Evolutionary conservation across 2,888 invertebrate species (phyloP).

Genomic region (Hedychridium roseum): DNA sequence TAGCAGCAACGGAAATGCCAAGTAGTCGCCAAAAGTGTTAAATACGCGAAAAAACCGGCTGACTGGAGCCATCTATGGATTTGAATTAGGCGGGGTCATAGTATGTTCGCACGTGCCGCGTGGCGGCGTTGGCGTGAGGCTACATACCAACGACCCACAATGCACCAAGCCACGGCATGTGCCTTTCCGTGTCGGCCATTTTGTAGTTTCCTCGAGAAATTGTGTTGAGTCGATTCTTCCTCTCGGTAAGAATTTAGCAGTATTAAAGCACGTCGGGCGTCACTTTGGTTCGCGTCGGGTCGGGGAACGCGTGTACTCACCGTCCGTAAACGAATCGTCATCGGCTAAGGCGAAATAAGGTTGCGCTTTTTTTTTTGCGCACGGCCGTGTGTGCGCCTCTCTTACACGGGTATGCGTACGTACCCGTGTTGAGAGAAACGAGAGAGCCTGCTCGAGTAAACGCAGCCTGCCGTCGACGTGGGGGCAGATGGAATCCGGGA

Average conservation of each 20-base stretch:
- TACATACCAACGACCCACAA: constrained; percentile 61
- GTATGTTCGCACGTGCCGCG: too few relatives aligned
- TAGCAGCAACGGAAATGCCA: too few relatives aligned
- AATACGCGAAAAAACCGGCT: too few relatives aligned
- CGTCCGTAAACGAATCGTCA: constrained; percentile 30
- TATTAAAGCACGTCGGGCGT: constrained; percentile 39
- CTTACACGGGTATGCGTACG: too few relatives aligned
- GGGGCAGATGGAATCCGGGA: constrained; percentile 67
- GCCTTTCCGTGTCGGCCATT: constrained; percentile 74
- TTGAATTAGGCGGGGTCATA: too few relatives aligned
- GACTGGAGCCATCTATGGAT: too few relatives aligned
- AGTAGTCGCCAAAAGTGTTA: too few relatives aligned
- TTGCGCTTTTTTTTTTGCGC: constrained; percentile 35
- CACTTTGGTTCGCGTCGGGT: constrained; percentile 31
- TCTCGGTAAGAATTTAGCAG: constrained; percentile 67
- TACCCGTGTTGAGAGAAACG: not conserved
- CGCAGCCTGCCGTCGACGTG: constrained; percentile 53
- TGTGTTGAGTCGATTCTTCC: constrained; percentile 71
- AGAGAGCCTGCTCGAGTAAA: constrained; percentile 38
- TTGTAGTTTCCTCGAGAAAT: constrained; percentile 74
- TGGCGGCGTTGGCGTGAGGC: constrained; percentile 23
- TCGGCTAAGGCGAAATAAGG: constrained; percentile 32
- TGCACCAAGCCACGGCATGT: constrained; percentile 71
- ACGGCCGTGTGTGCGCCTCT: constrained; percentile 36
- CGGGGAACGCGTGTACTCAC: constrained; percentile 14